These are phyloP conservation scores for Cyphomyrus discorhynchus DNA, from an alignment of 2,113 vertebrate species.

Conservation along the genomic window DNA sequence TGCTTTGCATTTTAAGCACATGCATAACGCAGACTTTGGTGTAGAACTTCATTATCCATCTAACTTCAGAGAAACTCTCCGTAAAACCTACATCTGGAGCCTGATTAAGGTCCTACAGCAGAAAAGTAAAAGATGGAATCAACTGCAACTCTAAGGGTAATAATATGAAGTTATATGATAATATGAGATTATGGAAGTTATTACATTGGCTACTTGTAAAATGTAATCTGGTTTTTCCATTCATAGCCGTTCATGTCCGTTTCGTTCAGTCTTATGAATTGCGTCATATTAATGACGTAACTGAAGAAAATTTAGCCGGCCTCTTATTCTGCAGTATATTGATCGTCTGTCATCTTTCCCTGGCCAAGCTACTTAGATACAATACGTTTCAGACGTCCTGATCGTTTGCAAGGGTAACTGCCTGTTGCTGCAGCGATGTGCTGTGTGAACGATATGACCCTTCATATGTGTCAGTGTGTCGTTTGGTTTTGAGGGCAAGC, in stretches of 20 bases:
- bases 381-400: not conserved
- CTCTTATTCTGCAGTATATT: not conserved
- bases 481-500: not conserved
- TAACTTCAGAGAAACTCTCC: not conserved
- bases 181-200: not conserved
- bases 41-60: not conserved
- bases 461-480: not conserved
- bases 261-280: not conserved
- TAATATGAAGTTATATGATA: not conserved
- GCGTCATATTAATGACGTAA: not conserved
- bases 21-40: not conserved
- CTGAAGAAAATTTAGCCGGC: not conserved
- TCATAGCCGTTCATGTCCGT: not conserved
- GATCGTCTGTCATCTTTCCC: not conserved
- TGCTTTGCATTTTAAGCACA: not conserved
- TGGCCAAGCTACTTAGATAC: not conserved
- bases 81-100: not conserved
- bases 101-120: not conserved
- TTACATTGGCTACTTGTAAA: not conserved
- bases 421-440: not conserved
- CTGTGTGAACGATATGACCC: not conserved
- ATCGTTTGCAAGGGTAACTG: not conserved
- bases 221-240: not conserved
- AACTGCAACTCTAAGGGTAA: not conserved
- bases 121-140: not conserved